Percentiles rank a stretch among this genome's conserved stretches.
These are phyloP conservation scores for Osmerus eperlanus DNA, from an alignment of 2,113 vertebrate species.

Conservation along the genomic window DNA sequence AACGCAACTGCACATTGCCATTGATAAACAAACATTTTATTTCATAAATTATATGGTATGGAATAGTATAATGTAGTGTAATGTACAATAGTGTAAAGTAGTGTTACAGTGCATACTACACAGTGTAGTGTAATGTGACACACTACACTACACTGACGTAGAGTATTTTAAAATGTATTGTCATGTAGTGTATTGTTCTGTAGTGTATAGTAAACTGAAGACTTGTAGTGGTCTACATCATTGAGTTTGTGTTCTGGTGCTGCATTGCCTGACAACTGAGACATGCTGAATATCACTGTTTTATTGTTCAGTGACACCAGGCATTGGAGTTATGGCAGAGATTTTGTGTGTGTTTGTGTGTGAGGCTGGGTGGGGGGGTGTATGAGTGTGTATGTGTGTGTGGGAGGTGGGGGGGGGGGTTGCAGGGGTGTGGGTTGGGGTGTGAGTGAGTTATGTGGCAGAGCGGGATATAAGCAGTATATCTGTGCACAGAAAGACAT, in stretches of 20 bases:
- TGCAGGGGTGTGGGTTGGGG: slow-evolving; percentile 2
- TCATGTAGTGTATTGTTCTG: no score
- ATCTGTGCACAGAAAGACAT: slow-evolving; percentile 8
- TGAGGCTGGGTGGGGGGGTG: slow-evolving; percentile 15
- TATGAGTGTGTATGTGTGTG: slow-evolving; percentile 11
- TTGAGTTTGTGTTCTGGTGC: neutral
- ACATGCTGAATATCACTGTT: slow-evolving; percentile 37
- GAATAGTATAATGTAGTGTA: no score
- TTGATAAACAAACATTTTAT: no score
- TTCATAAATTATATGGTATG: no score
- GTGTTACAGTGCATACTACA: no score
- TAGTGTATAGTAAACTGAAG: no score
- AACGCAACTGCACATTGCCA: no score
- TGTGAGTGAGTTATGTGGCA: slow-evolving; percentile 31
- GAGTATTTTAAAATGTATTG: no score
- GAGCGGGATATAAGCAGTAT: slow-evolving; percentile 20
- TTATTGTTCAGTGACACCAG: slow-evolving; percentile 47
- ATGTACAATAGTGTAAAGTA: no score
- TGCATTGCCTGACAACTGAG: slow-evolving; percentile 28
- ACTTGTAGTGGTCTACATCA: no score
- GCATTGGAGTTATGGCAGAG: slow-evolving; percentile 29
- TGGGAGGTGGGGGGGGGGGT: neutral
- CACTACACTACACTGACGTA: no score
- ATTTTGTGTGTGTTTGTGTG: slow-evolving; percentile 8
- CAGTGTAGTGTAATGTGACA: no score